Percentiles rank a stretch among this genome's conserved stretches.
Evolutionary conservation across 2,113 vertebrate species (phyloP).

Genomic region (Etheostoma spectabile): DNA sequence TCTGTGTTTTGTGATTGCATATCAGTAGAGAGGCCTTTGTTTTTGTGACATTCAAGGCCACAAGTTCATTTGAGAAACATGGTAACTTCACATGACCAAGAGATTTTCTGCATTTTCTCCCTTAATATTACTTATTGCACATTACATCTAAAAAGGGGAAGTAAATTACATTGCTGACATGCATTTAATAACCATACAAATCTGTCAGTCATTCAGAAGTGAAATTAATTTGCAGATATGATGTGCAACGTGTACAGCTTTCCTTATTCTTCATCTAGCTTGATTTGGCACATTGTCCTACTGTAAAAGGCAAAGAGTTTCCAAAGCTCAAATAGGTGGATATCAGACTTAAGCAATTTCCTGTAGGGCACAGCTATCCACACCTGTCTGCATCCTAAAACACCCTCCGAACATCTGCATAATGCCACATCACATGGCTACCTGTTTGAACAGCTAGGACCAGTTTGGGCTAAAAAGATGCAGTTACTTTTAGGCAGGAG

Average conservation of each 20-base stretch:
- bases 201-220: conserved; percentile 29
- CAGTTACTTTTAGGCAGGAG: conserved; percentile 53
- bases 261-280: conserved; percentile 25
- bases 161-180: conserved; percentile 24
- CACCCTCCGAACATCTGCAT: conserved; percentile 35
- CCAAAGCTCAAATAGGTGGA: conserved; percentile 16
- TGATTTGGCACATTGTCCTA: conserved; percentile 63
- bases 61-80: conserved; percentile 8
- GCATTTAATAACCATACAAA: conserved; percentile 37
- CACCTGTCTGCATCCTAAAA: conserved; percentile 21
- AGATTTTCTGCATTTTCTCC: conserved; percentile 21
- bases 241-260: conserved; percentile 53
- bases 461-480: conserved; percentile 56
- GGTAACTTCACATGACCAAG: conserved; percentile 6
- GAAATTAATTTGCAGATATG: conserved; percentile 40
- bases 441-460: conserved; percentile 46
- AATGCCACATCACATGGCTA: conserved; percentile 15
- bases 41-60: conserved; percentile 35
- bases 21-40: conserved; percentile 29
- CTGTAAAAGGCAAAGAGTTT: conserved; percentile 57
- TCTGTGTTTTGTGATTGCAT: conserved; percentile 37
- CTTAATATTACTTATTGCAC: conserved; percentile 58
- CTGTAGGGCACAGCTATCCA: conserved; percentile 24
- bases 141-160: conserved; percentile 35
- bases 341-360: conserved; percentile 20